phyloP scores from a whole-genome alignment of 2,797 vertebrate species.

The Macroramphosus scolopax region DNA sequence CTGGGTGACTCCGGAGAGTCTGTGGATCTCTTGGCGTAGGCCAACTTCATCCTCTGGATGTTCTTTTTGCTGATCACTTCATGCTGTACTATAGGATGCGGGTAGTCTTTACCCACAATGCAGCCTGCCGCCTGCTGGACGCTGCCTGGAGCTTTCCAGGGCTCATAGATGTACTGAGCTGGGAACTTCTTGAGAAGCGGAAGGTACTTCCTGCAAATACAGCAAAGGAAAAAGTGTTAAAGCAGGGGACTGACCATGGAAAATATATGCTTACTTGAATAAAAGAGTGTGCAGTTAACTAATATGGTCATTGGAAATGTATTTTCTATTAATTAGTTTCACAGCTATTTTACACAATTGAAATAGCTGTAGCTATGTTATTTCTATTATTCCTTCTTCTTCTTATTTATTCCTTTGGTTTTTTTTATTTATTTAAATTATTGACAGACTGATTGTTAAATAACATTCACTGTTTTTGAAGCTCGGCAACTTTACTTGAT shows the following conservation, averaged over 20 bases:
- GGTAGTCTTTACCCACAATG: conserved; percentile 80
- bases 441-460: no score
- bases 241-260: no score
- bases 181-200: conserved; percentile 76
- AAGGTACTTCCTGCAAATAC: conserved; percentile 75
- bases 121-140: conserved; percentile 78
- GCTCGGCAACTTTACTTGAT: conserved; percentile 66
- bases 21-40: conserved; percentile 66
- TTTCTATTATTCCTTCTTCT: no score
- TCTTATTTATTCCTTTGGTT: no score
- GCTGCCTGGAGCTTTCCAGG: conserved; percentile 74
- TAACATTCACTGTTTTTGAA: no score
- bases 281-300: no score
- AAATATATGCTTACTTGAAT: no score
- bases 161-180: conserved; percentile 74
- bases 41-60: conserved; percentile 76
- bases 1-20: conserved; percentile 20
- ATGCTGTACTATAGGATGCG: conserved; percentile 69
- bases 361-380: no score
- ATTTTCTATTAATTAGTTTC: no score
- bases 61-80: conserved; percentile 72
- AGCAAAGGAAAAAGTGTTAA: not conserved
- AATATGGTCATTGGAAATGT: no score
- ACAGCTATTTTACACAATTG: no score
- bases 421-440: no score